Conservation (phyloP, 2,888 invertebrate species). For the Mythimna vitellina region DNA sequence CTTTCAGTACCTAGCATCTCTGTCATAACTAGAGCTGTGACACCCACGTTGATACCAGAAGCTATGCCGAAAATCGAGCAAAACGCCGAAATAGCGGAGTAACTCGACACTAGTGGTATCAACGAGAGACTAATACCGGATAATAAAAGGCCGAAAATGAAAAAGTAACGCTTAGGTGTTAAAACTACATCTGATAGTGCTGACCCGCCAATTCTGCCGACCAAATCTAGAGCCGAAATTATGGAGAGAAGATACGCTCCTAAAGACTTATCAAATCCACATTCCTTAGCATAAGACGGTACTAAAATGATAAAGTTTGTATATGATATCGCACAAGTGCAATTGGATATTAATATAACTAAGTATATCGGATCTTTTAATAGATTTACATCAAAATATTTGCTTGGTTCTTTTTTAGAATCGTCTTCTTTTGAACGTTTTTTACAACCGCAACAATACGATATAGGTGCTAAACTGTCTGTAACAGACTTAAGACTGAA, state of each 20-base stretch:
- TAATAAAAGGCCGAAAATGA: slow-evolving; percentile 94
- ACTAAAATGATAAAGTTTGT: slow-evolving; percentile 96
- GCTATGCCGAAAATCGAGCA: slow-evolving; percentile 95
- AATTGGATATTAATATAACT: slow-evolving; percentile 95
- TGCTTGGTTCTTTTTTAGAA: slow-evolving; percentile 86
- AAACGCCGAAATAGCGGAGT: slow-evolving; percentile 92
- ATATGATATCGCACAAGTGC: slow-evolving; percentile 96
- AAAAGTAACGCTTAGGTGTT: slow-evolving; percentile 96
- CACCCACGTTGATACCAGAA: slow-evolving; percentile 96
- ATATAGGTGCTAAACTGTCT: slow-evolving; percentile 88
- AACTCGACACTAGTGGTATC: slow-evolving; percentile 93
- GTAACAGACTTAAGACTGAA: slow-evolving; percentile 93
- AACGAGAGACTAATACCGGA: slow-evolving; percentile 94
- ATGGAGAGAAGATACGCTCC: slow-evolving; percentile 94
- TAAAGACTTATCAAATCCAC: slow-evolving; percentile 93
- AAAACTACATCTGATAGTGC: slow-evolving; percentile 94
- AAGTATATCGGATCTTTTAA: slow-evolving; percentile 95
- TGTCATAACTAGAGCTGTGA: slow-evolving; percentile 96
- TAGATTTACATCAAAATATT: slow-evolving; percentile 94
- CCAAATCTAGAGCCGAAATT: slow-evolving; percentile 95
- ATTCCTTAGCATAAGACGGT: slow-evolving; percentile 93
- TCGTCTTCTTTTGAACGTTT: slow-evolving; percentile 80
- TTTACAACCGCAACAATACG: slow-evolving; percentile 82
- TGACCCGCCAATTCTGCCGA: slow-evolving; percentile 96
- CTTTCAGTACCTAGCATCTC: slow-evolving; percentile 96